Conservation (phyloP, 1,140 invertebrate species). For the Cydia pomonella region DNA sequence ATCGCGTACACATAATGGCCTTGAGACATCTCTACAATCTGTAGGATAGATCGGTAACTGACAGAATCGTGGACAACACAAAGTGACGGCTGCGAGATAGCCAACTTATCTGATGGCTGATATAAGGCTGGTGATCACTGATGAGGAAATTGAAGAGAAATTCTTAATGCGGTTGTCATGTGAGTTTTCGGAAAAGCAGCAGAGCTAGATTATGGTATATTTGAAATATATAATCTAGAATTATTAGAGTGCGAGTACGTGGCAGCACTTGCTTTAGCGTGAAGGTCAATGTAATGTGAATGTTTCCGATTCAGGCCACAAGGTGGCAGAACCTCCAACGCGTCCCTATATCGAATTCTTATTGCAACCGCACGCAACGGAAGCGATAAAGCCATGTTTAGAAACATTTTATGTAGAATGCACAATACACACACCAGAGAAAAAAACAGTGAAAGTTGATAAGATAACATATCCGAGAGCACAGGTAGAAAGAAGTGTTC, state of each 20-base stretch:
- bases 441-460: conserved; percentile 5
- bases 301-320: too few species aligned
- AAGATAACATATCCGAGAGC: background rate
- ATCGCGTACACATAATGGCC: background rate
- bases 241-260: too few species aligned
- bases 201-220: too few species aligned
- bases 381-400: conserved; percentile 16
- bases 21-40: background rate
- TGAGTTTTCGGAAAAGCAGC: background rate
- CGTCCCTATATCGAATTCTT: background rate
- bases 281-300: too few species aligned
- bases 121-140: background rate
- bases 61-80: background rate
- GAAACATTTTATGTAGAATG: conserved; percentile 5
- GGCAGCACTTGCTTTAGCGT: too few species aligned
- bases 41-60: background rate
- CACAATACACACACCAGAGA: background rate
- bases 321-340: too few species aligned
- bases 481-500: conserved; percentile 2
- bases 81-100: background rate
- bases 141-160: background rate
- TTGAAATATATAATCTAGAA: too few species aligned
- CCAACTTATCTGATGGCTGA: background rate
- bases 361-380: background rate
- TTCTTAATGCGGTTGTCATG: background rate